phyloP scores from a whole-genome alignment of 2,113 vertebrate genomes.

The Corythornis vintsioides region DNA sequence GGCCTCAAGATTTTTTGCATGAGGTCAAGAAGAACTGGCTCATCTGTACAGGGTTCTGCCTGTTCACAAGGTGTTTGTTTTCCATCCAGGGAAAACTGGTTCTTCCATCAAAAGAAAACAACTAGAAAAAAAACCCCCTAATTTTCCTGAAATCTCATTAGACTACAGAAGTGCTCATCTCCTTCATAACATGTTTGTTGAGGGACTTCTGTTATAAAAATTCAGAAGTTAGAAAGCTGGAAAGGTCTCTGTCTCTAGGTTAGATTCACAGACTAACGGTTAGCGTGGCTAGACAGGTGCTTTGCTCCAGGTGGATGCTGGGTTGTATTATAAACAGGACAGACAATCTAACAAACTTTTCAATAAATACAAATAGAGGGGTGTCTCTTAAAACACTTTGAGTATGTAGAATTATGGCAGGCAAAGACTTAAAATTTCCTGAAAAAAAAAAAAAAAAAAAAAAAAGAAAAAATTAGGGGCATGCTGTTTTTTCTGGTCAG shows the following conservation, averaged over 20 bases:
- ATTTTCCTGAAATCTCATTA: neutral
- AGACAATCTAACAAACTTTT: neutral
- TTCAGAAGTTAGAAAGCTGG: neutral
- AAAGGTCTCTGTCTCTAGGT: neutral
- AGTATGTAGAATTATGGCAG: neutral
- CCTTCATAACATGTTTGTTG: neutral
- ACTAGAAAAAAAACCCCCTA: neutral
- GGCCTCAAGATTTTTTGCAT: conserved; percentile 1
- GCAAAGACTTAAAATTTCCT: neutral
- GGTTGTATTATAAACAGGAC: neutral
- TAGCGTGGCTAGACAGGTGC: neutral
- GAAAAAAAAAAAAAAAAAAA: neutral
- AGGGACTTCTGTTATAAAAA: neutral
- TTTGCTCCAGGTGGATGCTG: conserved; percentile 15
- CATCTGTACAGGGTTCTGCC: neutral
- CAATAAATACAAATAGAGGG: neutral
- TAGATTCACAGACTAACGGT: neutral
- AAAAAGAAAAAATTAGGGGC: neutral
- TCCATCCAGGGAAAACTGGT: neutral
- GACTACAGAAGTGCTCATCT: neutral
- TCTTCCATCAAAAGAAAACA: neutral
- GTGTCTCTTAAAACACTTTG: neutral
- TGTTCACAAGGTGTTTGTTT: neutral
- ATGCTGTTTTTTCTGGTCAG: neutral
- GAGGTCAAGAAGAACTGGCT: neutral